These are phyloP conservation scores for Ochropleura leucogaster DNA, from an alignment of 2,888 invertebrate genomes.

Conservation along the genomic window DNA sequence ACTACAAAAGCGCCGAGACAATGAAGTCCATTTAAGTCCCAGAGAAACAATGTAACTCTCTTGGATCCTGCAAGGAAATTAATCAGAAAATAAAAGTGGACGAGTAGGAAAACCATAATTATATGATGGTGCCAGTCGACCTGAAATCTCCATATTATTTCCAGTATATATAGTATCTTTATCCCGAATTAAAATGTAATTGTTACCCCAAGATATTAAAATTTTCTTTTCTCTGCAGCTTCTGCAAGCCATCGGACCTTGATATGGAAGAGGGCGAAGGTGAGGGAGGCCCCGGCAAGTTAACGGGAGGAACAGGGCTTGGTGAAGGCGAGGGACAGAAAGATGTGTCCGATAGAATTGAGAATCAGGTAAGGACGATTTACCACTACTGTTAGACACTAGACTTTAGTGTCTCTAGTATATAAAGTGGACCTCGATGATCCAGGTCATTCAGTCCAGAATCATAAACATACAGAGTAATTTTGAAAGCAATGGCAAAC, in stretches of 20 bases:
- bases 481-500: background rate
- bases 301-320: slow-evolving; percentile 95
- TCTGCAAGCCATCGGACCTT: slow-evolving; percentile 97
- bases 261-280: slow-evolving; percentile 94
- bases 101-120: background rate
- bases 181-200: background rate
- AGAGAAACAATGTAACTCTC: background rate
- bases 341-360: slow-evolving; percentile 98
- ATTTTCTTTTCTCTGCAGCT: slow-evolving; percentile 90
- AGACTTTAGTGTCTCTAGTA: no score
- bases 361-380: slow-evolving; percentile 85
- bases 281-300: slow-evolving; percentile 90
- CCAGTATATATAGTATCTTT: background rate
- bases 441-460: background rate
- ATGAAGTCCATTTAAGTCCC: background rate
- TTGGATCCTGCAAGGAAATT: background rate
- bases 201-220: background rate
- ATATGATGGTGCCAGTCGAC: background rate
- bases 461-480: background rate
- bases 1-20: background rate
- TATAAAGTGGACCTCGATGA: background rate
- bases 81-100: background rate
- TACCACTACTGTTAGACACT: background rate
- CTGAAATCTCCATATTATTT: background rate
- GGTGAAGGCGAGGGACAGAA: slow-evolving; percentile 98